Conservation (phyloP, 2,113 vertebrate genomes). For the Equus quagga region DNA sequence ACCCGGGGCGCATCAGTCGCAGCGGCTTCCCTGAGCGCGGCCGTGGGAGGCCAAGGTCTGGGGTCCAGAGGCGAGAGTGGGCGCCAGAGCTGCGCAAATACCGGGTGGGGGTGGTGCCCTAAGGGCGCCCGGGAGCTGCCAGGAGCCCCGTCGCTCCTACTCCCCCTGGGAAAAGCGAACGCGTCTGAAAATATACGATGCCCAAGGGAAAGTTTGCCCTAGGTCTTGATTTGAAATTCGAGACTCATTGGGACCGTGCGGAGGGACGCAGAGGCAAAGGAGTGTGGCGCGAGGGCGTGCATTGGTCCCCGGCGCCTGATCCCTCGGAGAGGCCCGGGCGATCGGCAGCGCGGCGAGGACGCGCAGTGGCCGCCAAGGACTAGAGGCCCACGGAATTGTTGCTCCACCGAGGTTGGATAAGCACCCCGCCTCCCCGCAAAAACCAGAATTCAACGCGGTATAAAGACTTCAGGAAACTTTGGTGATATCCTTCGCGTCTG, state of each 20-base stretch:
- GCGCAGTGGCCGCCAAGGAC: background rate
- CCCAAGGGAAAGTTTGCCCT: constrained; percentile 9
- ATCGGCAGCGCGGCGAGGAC: background rate
- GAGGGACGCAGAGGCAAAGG: background rate
- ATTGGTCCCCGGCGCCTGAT: background rate
- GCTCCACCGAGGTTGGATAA: background rate
- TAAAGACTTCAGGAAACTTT: constrained; percentile 71
- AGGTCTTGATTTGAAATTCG: background rate
- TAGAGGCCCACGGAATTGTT: constrained; percentile 53
- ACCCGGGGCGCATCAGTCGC: background rate
- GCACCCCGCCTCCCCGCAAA: constrained; percentile 7
- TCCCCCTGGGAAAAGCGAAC: background rate
- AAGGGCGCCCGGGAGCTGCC: background rate
- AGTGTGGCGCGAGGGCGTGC: background rate
- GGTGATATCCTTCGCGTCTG: constrained; percentile 53
- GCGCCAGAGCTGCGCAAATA: background rate
- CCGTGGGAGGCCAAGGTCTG: background rate
- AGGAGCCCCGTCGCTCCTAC: background rate
- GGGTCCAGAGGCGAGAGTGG: background rate
- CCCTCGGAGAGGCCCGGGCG: background rate
- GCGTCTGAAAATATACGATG: background rate
- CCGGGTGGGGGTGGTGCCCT: background rate
- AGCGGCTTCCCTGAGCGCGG: background rate
- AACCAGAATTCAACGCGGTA: constrained; percentile 52
- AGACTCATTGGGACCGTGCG: background rate